phyloP scores from a whole-genome alignment of 2,797 vertebrate genomes.

The Gallinago nigripennis region DNA sequence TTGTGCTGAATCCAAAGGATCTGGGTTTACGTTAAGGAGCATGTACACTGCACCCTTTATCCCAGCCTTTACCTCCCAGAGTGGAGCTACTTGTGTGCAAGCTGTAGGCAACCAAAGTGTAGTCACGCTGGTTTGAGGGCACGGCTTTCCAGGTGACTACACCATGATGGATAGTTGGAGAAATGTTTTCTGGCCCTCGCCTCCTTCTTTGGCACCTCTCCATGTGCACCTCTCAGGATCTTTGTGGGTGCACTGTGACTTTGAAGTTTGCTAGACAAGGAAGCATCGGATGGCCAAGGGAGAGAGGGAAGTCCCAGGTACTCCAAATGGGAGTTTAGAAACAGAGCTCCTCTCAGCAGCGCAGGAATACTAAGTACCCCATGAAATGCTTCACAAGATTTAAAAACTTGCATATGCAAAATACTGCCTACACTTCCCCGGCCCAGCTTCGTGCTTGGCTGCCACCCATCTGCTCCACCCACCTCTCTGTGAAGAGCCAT shows the following conservation, averaged over 20 bases:
- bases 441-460: accelerated
- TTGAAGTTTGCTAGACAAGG: not conserved
- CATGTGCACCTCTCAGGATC: not conserved
- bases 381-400: not conserved
- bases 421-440: not conserved
- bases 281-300: not conserved
- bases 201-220: not conserved
- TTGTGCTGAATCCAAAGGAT: accelerated
- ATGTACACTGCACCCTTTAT: not conserved
- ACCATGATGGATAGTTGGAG: not conserved
- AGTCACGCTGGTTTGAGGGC: not conserved
- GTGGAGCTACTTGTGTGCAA: not conserved
- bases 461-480: accelerated
- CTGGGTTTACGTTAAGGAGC: not conserved
- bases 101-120: not conserved
- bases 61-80: not conserved
- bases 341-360: not conserved
- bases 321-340: not conserved
- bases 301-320: not conserved
- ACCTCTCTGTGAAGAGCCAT: not conserved
- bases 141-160: not conserved
- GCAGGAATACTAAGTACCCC: not conserved
- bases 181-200: not conserved
- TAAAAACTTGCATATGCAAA: not conserved
- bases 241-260: not conserved